Conservation (phyloP, 2,113 vertebrate species). For the Pogona vitticeps region DNA sequence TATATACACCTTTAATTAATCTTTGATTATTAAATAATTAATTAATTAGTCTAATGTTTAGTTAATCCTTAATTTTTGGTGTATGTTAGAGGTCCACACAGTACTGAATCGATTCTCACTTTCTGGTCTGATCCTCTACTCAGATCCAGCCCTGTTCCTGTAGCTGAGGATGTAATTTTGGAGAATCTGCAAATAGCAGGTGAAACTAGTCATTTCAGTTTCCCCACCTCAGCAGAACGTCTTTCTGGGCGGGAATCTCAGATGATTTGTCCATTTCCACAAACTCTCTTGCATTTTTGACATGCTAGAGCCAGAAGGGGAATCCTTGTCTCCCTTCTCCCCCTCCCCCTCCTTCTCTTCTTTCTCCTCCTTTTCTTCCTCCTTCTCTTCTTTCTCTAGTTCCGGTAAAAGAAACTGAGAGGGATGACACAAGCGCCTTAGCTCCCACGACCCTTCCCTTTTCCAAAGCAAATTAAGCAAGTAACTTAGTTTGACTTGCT, state of each 20-base stretch:
- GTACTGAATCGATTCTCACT: too few species aligned
- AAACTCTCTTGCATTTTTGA: not conserved
- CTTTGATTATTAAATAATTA: too few species aligned
- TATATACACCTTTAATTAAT: too few species aligned
- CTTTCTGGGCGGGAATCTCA: not conserved
- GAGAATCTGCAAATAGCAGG: not conserved
- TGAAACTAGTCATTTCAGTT: not conserved
- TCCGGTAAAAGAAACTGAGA: not conserved
- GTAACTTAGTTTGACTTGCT: constrained; percentile 38
- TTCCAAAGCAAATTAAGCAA: constrained; percentile 40
- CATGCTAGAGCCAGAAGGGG: not conserved
- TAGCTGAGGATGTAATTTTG: not conserved
- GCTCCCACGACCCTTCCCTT: constrained; percentile 22
- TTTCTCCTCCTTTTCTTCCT: not conserved
- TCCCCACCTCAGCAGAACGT: too few species aligned
- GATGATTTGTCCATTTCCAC: not conserved
- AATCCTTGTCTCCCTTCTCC: not conserved
- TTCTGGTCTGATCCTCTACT: too few species aligned
- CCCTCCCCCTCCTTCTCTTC: not conserved
- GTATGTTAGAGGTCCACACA: too few species aligned
- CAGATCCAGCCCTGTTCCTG: too few species aligned
- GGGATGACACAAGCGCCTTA: not conserved
- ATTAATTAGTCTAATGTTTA: too few species aligned
- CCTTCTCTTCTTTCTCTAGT: not conserved
- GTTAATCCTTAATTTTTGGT: too few species aligned